Evolutionary conservation across 1,140 invertebrate genomes (phyloP), one percentile per base, ranked within the genome.

Genomic region (Spodoptera litura): DNA sequence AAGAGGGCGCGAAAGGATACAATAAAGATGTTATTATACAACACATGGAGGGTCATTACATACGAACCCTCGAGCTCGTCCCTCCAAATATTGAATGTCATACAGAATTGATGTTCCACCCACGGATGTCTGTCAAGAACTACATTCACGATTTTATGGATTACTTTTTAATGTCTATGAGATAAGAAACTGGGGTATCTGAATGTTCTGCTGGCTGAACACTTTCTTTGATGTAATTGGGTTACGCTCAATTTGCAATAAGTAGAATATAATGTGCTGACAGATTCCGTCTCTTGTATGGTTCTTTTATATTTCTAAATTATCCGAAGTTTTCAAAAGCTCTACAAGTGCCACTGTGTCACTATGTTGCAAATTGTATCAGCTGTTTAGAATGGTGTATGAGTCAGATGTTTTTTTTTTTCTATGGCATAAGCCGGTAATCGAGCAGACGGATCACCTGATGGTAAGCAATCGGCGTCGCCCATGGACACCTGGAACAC

Each of bases 41-140:
- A 85, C 79, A 86, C 73, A 86, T 82, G 78, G 55, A 72, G 79
- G 84, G 84, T 88, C 87, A 88, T 88, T 88, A 90, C 83, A 88
- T 86, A 85, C 81, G 81, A 56, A 79, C 85, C 87, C 82, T 81
- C 80, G 55, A 78, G 79, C 56, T 71, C 31, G 20, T 62, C 85
- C 86, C 83, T 79, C 58, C 86, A 64, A 59, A 79, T 87, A 81
- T 84, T 83, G 86, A 74, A 81, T 84, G 75, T 81, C 80, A 80
- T 78, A 81, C 80, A 76, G 74, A 82, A 86, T 86, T 85, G 78
- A 87, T 85, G 82, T 78, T 80, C 72, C 64, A 53, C 80, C 68
- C 68, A 61, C 81, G 56, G 73, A 72, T 79, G 74, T 72, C 68
- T 72, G 58, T 62, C 58, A n/a, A 78, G 27, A 44, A 51, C 11